Evolutionary conservation across 2,888 invertebrate species (phyloP).

Genomic region (Notodonta ziczac): DNA sequence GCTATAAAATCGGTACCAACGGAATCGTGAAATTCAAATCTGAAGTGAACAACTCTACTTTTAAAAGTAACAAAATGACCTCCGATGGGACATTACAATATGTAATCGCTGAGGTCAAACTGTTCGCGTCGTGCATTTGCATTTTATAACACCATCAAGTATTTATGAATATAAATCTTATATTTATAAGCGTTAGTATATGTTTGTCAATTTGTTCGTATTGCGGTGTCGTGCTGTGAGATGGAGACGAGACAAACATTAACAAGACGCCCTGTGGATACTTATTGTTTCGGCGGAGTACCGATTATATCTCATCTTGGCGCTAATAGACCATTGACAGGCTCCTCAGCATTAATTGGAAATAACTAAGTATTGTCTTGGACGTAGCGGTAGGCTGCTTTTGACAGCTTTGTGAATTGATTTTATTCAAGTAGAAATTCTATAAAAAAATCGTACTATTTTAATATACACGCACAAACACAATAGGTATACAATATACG

Average conservation of each 20-base stretch:
- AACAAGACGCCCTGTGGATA: conserved; percentile 67
- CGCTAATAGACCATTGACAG: conserved; percentile 71
- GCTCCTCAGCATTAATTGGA: conserved; percentile 55
- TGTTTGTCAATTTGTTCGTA: conserved; percentile 69
- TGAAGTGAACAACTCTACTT: conserved; percentile 20
- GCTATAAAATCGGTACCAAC: conserved; percentile 22
- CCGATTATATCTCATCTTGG: conserved; percentile 70
- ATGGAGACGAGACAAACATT: conserved; percentile 71
- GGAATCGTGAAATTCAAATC: conserved; percentile 24
- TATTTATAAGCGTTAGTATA: conserved; percentile 47
- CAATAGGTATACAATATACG: too few relatives aligned
- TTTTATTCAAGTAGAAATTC: not conserved
- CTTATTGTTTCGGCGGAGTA: conserved; percentile 68
- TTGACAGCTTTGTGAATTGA: conserved; percentile 32
- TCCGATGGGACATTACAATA: conserved; percentile 27
- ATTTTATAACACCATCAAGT: conserved; percentile 35
- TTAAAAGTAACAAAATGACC: conserved; percentile 13
- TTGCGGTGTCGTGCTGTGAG: conserved; percentile 62
- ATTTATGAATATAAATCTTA: conserved; percentile 35
- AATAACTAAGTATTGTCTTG: conserved; percentile 37
- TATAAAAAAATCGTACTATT: not conserved
- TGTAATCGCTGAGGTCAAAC: conserved; percentile 28
- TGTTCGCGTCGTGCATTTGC: conserved; percentile 23
- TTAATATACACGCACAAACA: too few relatives aligned
- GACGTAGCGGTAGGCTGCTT: conserved; percentile 24